These are phyloP conservation scores for Phytoseiulus persimilis DNA, from an alignment of 2,888 invertebrate genomes.

Conservation along the genomic window DNA sequence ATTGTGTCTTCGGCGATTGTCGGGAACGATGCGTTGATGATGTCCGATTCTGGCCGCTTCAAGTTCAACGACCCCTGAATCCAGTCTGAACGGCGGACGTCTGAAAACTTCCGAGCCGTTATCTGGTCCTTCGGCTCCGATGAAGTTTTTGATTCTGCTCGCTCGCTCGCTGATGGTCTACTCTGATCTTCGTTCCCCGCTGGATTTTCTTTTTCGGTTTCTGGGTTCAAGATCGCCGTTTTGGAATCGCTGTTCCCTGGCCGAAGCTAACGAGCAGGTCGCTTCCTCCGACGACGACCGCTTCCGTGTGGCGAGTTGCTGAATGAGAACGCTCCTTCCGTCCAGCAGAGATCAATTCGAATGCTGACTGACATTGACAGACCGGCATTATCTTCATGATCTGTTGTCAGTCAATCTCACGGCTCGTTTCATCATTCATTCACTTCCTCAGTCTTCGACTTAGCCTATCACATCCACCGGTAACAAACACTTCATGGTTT, in stretches of 20 bases:
- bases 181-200: background rate
- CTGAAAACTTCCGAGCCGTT: background rate
- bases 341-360: background rate
- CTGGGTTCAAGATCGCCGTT: background rate
- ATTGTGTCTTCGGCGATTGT: background rate
- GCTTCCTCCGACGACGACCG: background rate
- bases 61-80: background rate
- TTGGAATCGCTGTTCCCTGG: background rate
- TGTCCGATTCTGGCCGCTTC: background rate
- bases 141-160: background rate
- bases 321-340: background rate
- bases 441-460: background rate
- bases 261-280: background rate
- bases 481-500: background rate
- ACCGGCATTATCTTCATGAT: background rate
- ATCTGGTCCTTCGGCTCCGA: background rate
- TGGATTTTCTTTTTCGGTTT: background rate
- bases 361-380: background rate
- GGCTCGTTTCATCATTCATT: background rate
- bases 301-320: background rate
- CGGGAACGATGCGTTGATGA: background rate
- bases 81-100: background rate
- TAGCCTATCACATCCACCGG: background rate
- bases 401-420: background rate
- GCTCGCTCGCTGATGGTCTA: background rate